These are phyloP conservation scores for Hyperoodon ampullatus DNA, from an alignment of 2,113 vertebrate genomes.

Conservation along the genomic window DNA sequence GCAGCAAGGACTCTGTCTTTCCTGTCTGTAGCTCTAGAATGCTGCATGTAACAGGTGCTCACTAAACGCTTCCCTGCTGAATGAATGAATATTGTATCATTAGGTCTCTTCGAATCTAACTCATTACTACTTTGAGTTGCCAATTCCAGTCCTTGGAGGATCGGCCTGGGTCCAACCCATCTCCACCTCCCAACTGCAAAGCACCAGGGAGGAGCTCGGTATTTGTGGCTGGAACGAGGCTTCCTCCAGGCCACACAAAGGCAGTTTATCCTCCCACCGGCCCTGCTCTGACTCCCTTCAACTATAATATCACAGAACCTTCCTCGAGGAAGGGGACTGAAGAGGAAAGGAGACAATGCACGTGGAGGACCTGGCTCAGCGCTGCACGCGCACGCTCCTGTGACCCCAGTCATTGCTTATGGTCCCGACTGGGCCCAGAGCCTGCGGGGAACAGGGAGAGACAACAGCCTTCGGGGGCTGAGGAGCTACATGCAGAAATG, in stretches of 20 bases:
- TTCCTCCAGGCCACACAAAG: neutral
- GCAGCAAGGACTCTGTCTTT: neutral
- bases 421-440: neutral
- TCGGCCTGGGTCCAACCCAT: neutral
- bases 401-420: rapidly evolving
- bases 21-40: neutral
- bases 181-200: neutral
- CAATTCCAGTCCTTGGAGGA: neutral
- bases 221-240: rapidly evolving
- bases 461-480: neutral
- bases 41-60: rapidly evolving
- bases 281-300: neutral
- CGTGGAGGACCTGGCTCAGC: rapidly evolving
- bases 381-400: neutral
- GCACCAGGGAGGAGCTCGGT: neutral
- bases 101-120: neutral
- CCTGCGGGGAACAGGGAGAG: neutral
- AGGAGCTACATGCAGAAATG: neutral
- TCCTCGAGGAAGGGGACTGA: neutral
- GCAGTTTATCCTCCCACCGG: neutral
- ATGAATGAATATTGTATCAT: neutral
- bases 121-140: neutral
- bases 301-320: neutral
- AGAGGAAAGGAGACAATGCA: neutral
- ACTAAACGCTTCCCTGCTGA: neutral